phyloP scores from a whole-genome alignment of 37 sponge, comb jelly and placozoan genomes.

The Theonella swinhoei region DNA sequence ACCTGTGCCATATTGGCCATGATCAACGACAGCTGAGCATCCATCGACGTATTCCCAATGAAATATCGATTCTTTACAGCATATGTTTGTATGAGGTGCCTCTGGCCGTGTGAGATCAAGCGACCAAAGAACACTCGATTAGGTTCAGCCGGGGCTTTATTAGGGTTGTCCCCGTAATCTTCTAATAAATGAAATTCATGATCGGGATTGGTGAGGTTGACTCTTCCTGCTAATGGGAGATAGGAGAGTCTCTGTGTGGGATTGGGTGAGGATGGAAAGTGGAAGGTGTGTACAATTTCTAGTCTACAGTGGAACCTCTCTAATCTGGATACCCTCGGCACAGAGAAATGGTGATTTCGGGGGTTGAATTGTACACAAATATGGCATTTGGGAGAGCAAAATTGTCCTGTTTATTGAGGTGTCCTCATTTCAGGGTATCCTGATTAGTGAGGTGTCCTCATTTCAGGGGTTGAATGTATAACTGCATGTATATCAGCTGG shows the following conservation, averaged over 20 bases:
- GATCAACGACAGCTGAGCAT: slow-evolving; percentile 88
- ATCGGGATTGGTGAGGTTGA: slow-evolving; percentile 61
- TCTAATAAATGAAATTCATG: slow-evolving; percentile 67
- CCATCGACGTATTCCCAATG: slow-evolving; percentile 97
- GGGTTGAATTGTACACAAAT: not conserved
- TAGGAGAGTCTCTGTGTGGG: slow-evolving; percentile 74
- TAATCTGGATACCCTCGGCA: not conserved
- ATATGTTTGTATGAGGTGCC: slow-evolving; percentile 71
- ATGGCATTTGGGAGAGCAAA: not conserved
- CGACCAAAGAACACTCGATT: slow-evolving; percentile 72
- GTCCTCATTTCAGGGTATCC: no score
- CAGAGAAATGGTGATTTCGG: not conserved
- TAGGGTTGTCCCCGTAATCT: slow-evolving; percentile 76
- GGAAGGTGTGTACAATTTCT: not conserved
- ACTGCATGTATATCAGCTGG: no score
- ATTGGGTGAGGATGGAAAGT: no score
- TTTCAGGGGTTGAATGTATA: no score
- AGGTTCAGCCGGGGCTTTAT: slow-evolving; percentile 59
- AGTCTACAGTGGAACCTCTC: no score
- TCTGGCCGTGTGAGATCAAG: slow-evolving; percentile 68
- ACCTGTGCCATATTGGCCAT: slow-evolving; percentile 96
- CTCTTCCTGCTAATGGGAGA: slow-evolving; percentile 75
- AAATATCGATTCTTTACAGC: slow-evolving; percentile 81
- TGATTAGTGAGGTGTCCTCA: no score
- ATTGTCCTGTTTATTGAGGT: not conserved